A percentile compares a stretch with the other conserved stretches of the same genome.
Evolutionary conservation across 1,140 invertebrate species (phyloP).

Genomic region (Onthophagus taurus): DNA sequence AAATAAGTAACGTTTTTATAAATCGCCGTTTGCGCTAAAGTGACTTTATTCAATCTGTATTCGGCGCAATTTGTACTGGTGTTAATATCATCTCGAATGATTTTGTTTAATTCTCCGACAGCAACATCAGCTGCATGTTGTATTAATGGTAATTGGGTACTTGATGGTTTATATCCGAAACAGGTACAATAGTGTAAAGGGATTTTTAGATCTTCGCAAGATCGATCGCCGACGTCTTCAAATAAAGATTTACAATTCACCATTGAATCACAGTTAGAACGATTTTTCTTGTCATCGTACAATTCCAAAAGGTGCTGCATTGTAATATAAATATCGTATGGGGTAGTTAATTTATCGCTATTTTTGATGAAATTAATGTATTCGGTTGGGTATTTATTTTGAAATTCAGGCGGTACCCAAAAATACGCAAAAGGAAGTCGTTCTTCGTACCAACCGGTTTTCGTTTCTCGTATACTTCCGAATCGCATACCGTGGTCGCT

Average conservation of each 20-base stretch:
- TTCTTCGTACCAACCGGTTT: slow-evolving; percentile 74
- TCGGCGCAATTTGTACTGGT: slow-evolving; percentile 39
- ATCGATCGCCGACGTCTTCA: slow-evolving; percentile 48
- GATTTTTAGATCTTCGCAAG: slow-evolving; percentile 64
- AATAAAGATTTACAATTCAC: slow-evolving; percentile 60
- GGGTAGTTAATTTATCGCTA: slow-evolving; percentile 51
- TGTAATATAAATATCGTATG: slow-evolving; percentile 66
- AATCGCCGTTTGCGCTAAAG: slow-evolving; percentile 47
- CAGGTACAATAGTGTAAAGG: slow-evolving; percentile 73
- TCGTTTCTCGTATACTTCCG: slow-evolving; percentile 58
- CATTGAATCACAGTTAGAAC: slow-evolving; percentile 43
- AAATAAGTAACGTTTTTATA: too few species aligned
- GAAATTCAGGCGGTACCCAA: slow-evolving; percentile 59
- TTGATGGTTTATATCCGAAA: slow-evolving; percentile 38
- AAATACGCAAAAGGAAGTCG: slow-evolving; percentile 69
- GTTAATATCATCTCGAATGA: slow-evolving; percentile 19
- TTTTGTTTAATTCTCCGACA: slow-evolving; percentile 34
- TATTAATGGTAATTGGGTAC: slow-evolving; percentile 34
- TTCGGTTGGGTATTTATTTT: slow-evolving; percentile 44
- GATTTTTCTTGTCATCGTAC: slow-evolving; percentile 37
- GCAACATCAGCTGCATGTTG: slow-evolving; percentile 40
- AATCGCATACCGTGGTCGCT: slow-evolving; percentile 82
- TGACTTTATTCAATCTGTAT: slow-evolving; percentile 40
- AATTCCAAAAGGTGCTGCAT: slow-evolving; percentile 38
- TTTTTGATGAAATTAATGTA: slow-evolving; percentile 54